phyloP scores from a whole-genome alignment of 92 coral and sea anemone genomes.

The Porites lobata region DNA sequence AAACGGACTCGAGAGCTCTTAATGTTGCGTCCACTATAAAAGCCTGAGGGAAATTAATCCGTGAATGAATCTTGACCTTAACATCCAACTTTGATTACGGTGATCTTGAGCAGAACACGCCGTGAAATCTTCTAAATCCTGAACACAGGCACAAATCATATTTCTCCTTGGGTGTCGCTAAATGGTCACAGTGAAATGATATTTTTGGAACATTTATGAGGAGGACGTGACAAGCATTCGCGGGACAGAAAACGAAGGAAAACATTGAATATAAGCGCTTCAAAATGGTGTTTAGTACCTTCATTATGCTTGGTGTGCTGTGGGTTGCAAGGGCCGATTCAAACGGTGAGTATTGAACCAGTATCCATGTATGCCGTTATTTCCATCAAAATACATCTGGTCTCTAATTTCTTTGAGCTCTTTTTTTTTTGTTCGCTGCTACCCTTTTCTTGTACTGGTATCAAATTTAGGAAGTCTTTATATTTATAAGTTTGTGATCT shows the following conservation, averaged over 20 bases:
- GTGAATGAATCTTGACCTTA: conserved; percentile 50
- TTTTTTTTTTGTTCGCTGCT: too few relatives aligned
- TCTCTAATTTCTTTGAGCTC: too few relatives aligned
- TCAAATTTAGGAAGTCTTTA: too few relatives aligned
- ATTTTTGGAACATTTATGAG: background rate
- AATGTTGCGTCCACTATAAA: conserved; percentile 15
- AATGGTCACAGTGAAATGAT: background rate
- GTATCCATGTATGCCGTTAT: background rate
- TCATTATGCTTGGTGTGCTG: conserved; percentile 8
- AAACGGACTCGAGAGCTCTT: conserved; percentile 21
- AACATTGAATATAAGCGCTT: background rate
- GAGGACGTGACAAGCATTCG: background rate
- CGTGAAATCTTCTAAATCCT: too few relatives aligned
- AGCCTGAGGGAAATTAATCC: conserved; percentile 37
- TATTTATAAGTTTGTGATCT: too few relatives aligned
- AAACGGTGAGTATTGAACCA: conserved; percentile 7
- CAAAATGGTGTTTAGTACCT: conserved; percentile 13
- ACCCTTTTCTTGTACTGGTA: too few relatives aligned
- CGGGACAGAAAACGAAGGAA: background rate
- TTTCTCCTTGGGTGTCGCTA: background rate
- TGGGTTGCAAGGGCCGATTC: background rate
- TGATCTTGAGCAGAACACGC: conserved; percentile 3
- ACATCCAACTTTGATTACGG: background rate
- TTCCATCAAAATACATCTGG: background rate
- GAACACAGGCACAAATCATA: too few relatives aligned